A percentile compares a stretch with the other conserved stretches of the same genome.
Evolutionary conservation across 2,113 vertebrate species (phyloP).

Genomic region (Plectropomus leopardus): DNA sequence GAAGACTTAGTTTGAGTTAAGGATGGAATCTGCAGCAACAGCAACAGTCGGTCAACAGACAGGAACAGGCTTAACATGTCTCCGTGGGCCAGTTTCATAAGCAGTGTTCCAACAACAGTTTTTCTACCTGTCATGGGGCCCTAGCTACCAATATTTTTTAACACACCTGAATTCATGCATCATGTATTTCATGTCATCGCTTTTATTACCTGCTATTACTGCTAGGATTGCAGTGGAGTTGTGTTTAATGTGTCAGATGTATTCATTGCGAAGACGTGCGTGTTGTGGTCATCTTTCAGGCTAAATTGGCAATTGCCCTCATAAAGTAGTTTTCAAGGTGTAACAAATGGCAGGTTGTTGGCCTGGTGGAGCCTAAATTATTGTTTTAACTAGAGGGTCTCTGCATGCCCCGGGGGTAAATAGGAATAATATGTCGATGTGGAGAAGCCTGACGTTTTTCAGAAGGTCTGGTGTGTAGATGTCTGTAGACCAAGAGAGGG

Average conservation of each 20-base stretch:
- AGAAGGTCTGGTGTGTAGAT: constrained; percentile 10
- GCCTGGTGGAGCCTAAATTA: constrained; percentile 9
- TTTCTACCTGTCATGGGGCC: background rate
- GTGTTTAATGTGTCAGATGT: background rate
- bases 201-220: background rate
- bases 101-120: constrained; percentile 41
- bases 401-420: constrained; percentile 20
- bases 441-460: constrained; percentile 29
- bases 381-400: constrained; percentile 19
- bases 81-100: constrained; percentile 48
- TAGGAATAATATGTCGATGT: constrained; percentile 34
- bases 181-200: background rate
- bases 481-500: background rate
- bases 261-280: background rate
- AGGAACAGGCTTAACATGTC: constrained; percentile 55
- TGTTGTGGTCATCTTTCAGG: background rate
- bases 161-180: constrained; percentile 10
- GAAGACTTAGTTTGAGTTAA: constrained; percentile 25
- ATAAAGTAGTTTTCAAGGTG: background rate
- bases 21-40: constrained; percentile 45
- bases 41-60: constrained; percentile 39
- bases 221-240: background rate
- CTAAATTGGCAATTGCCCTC: constrained; percentile 20
- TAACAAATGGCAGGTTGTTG: constrained; percentile 29
- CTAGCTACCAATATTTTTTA: background rate